A percentile compares a stretch with the other conserved stretches of the same genome.
Evolutionary conservation across 2,113 vertebrate genomes (phyloP).

Genomic region (Psittacus erithacus): DNA sequence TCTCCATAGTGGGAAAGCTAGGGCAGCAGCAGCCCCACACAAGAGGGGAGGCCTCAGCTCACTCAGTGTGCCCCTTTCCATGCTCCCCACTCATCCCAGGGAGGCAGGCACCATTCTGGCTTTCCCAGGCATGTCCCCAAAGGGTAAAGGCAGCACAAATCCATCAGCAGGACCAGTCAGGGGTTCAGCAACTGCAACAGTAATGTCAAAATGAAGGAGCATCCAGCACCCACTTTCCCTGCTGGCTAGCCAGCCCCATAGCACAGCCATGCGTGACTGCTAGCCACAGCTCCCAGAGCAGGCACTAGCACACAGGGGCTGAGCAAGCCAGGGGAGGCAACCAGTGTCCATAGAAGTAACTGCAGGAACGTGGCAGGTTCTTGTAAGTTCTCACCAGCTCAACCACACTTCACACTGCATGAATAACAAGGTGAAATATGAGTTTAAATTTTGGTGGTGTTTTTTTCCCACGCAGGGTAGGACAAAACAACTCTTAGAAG

Average conservation of each 20-base stretch:
- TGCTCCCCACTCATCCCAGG: accelerated
- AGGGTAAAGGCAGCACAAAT: not conserved
- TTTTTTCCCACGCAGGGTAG: not conserved
- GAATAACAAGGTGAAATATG: not conserved
- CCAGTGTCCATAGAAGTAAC: not conserved
- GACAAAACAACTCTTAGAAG: not conserved
- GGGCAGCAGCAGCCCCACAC: not conserved
- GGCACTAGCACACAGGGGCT: accelerated
- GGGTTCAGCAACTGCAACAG: not conserved
- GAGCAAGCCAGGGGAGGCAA: not conserved
- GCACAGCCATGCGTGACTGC: not conserved
- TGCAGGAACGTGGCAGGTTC: accelerated
- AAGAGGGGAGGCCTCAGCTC: no score
- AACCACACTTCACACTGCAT: accelerated
- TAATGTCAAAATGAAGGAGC: not conserved
- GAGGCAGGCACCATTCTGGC: accelerated
- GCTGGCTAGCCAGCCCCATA: accelerated
- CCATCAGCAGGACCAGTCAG: not conserved
- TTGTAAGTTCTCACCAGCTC: not conserved
- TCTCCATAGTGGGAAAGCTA: accelerated
- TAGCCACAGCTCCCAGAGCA: not conserved
- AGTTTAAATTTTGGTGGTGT: not conserved
- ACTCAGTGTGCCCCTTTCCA: accelerated
- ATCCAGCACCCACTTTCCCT: accelerated
- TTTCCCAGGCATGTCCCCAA: no score